Evolutionary conservation across 1,140 invertebrate genomes (phyloP), one percentile per base, ranked within the genome.

Genomic region (Bicyclus anynana): DNA sequence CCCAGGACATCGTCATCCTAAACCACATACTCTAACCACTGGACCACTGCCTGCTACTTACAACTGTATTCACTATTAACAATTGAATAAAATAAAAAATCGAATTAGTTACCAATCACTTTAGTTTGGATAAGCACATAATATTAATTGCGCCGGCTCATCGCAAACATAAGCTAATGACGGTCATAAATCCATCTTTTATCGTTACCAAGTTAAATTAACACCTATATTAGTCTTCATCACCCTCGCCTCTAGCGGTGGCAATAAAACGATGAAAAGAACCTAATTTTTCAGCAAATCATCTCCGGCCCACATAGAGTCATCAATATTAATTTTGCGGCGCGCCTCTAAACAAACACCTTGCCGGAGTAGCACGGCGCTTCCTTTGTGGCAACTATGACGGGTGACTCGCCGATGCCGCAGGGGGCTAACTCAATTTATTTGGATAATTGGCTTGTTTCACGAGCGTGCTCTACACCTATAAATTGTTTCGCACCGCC

Each of bases 241-340:
- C 80, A 80, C 46, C 26, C 61, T 21, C 66, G 70, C 58, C 74
- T 72, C 68, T 70, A 63, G 20, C 64, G 37, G 62, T 65, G 57
- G 76, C 82, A 81, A 85, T 85, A 85, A 85, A 83, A 84, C 79
- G 82, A 80, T 80, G 80, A 77, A 84, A 84, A 83, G 82, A 81
- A 82, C 73, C 77, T 77, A 85, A 85, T 84, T 85, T 87, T 87
- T 85, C 77, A 85, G 79, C 82, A 72, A 87, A 85, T 87, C 82
- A 87, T 87, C 82, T 85, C 80, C 80, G 84, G 79, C 63, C 74
- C 70, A 73, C 74, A 81, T 84, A 72, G 79, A 85, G 82, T 80
- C 84, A 87, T 87, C 84, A 87, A 87, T 87, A 87, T 87, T 87
- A 82, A 87, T 87, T 87, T 87, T 69, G 73, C 54, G 78, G 77